Evolutionary conservation across 2,797 vertebrate genomes (phyloP), one percentile per base, ranked within the genome.

Genomic region (Enteromius mattozi): DNA sequence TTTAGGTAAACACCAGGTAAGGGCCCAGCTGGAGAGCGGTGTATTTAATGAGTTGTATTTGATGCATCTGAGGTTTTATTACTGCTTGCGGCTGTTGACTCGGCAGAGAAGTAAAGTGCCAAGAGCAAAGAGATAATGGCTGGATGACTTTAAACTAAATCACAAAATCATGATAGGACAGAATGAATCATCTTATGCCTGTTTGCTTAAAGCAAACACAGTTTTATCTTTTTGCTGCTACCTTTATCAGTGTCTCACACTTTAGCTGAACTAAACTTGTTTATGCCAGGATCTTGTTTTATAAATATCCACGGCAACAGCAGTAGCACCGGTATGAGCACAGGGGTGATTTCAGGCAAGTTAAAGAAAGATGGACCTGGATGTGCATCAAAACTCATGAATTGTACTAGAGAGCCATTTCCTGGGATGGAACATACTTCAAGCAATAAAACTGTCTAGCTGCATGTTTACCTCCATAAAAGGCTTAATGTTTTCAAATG

Each of bases 181-280:
- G 33, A 65, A 78, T 71, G 12, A 78, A 47, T 56, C 49, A 59
- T 21, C 14, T n/a, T 13, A 19, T 33, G 63, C 51, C 24, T 47
- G 37, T 77, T 83, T 77, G 63, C 59, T 42, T 24, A 33, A 47
- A 75, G 51, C 42, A 63, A 61, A 51, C 19, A 79, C 75, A 72
- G 24, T 49, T 82, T 78, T 49, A 68, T 61, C 13, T 7, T n/a
- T 66, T 72, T 42, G 27, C 47, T 21, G 47, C 10, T 24, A 40
- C 61, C 75, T 75, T 68, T 75, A 66, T n/a, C 30, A 2, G 3
- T 72, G 79, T 24, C 56, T 75, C 70, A 37, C 1, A 14, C 74
- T 51, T 81, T 24, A 68, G 24, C 35, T 10, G 63, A 68, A 80
- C 74, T 79, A 80, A 76, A 49, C 35, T 42, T 86, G 85, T 80